A percentile compares a stretch with the other conserved stretches of the same genome.
Evolutionary conservation across 2,113 vertebrate species (phyloP).

Genomic region (Heterotilapia buettikoferi): DNA sequence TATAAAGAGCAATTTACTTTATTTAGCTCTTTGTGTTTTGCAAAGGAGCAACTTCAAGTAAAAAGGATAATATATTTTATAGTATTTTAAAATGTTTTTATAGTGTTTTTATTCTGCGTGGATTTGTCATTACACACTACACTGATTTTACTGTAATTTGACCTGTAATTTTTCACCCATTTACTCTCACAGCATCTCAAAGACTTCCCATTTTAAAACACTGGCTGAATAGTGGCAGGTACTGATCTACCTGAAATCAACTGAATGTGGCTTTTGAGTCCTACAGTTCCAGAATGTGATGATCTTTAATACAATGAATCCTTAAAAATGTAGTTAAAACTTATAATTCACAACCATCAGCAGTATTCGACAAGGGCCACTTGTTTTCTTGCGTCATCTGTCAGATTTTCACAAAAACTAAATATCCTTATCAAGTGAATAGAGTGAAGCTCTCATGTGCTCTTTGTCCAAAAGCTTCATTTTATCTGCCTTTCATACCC

Average conservation of each 20-base stretch:
- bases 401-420: neutral
- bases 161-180: neutral
- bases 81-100: neutral
- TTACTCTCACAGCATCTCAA: neutral
- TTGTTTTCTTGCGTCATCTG: neutral
- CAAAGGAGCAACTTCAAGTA: neutral
- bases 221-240: neutral
- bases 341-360: neutral
- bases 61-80: neutral
- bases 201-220: neutral
- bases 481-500: slow-evolving; percentile 15
- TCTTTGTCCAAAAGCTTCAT: slow-evolving; percentile 8
- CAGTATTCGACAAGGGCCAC: neutral
- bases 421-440: neutral
- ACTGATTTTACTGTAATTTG: neutral
- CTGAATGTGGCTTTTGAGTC: neutral
- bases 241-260: neutral
- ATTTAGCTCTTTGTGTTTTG: neutral
- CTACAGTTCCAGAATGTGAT: neutral
- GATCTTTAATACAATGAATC: neutral
- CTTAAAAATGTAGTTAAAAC: neutral
- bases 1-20: neutral
- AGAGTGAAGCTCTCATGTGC: neutral
- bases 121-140: neutral
- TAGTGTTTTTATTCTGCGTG: neutral